A percentile compares a stretch with the other conserved stretches of the same genome.
phyloP scores from a whole-genome alignment of 2,113 vertebrate genomes.

The Arenaria interpres region DNA sequence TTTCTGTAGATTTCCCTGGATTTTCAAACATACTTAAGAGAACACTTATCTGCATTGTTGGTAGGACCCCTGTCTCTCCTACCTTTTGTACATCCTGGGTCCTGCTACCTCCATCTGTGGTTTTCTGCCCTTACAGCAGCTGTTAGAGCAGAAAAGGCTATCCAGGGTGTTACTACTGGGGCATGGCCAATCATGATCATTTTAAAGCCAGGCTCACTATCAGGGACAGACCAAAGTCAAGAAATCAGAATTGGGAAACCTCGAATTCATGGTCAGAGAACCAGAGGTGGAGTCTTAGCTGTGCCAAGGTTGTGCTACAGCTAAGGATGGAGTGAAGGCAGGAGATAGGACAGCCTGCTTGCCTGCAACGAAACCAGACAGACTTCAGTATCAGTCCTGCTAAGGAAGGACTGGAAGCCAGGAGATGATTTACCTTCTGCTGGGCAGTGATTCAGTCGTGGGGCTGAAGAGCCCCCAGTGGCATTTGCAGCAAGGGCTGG shows the following conservation, averaged over 20 bases:
- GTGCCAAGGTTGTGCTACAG: not conserved
- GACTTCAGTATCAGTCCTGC: not conserved
- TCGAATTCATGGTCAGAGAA: not conserved
- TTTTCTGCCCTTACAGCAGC: not conserved
- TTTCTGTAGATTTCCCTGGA: not conserved
- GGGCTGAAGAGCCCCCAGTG: not conserved
- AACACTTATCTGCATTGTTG: not conserved
- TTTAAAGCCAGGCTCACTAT: not conserved
- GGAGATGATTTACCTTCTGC: not conserved
- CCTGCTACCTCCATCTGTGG: not conserved
- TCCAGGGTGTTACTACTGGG: not conserved
- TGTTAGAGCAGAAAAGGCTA: not conserved
- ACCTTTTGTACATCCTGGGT: rapidly evolving
- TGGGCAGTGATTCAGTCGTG: not conserved
- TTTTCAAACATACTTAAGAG: not conserved
- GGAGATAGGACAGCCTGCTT: not conserved
- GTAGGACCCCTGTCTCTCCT: not conserved
- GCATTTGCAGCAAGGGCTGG: not conserved
- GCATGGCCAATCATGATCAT: rapidly evolving
- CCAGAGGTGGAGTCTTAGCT: not conserved
- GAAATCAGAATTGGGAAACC: not conserved
- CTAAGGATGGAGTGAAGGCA: not conserved
- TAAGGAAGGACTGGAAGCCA: rapidly evolving
- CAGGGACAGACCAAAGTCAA: not conserved
- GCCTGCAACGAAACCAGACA: rapidly evolving